A percentile compares a stretch with the other conserved stretches of the same genome.
These are phyloP conservation scores for Caerostris extrusa DNA, from an alignment of 1,140 invertebrate species.

Conservation along the genomic window DNA sequence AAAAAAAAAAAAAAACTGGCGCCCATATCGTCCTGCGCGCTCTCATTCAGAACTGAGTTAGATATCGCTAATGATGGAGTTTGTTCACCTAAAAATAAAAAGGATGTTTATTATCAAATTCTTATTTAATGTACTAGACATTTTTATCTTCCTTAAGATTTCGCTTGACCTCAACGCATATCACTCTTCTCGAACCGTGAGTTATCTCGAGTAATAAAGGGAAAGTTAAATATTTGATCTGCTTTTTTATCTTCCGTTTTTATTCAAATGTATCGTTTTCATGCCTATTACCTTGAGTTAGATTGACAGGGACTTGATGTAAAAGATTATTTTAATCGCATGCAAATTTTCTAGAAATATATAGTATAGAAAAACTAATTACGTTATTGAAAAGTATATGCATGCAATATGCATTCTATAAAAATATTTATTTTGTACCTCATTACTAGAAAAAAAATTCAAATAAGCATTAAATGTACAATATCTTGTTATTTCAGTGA, in stretches of 20 bases:
- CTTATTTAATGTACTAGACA: slow-evolving; percentile 17
- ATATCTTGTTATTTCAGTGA: no score
- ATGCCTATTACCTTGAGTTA: not conserved
- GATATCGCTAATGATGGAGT: not conserved
- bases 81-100: slow-evolving; percentile 49
- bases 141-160: not conserved
- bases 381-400: no score
- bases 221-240: slow-evolving; percentile 37
- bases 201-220: not conserved
- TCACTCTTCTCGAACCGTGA: not conserved
- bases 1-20: not conserved
- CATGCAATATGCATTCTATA: no score
- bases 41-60: not conserved
- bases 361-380: no score
- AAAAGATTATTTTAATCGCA: no score
- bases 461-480: no score
- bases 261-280: slow-evolving; percentile 39
- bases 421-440: no score
- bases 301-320: not conserved
- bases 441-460: no score
- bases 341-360: no score
- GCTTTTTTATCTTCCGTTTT: not conserved
- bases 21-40: not conserved
- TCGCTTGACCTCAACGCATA: slow-evolving; percentile 9
- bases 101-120: not conserved